Conservation (phyloP, 2,888 invertebrate genomes). For the Pegoplata infirma region DNA sequence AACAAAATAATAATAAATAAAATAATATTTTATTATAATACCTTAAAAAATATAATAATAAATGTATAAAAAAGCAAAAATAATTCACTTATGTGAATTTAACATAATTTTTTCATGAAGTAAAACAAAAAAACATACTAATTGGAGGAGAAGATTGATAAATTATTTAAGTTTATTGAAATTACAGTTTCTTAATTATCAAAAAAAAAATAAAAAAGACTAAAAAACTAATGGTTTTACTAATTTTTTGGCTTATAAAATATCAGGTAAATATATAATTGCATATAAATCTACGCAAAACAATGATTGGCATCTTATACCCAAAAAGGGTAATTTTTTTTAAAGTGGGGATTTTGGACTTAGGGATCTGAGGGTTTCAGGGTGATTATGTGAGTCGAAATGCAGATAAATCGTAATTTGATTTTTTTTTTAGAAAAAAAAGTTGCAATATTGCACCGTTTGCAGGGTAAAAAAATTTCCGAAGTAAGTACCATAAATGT, state of each 20-base stretch:
- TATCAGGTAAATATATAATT: constrained; percentile 29
- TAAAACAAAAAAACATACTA: constrained; percentile 67
- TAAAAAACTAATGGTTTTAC: constrained; percentile 44
- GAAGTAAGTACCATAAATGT: too few relatives aligned
- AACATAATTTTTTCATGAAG: constrained; percentile 64
- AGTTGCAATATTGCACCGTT: too few relatives aligned
- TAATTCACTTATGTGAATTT: constrained; percentile 62
- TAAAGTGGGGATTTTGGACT: too few relatives aligned
- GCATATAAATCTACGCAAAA: too few relatives aligned
- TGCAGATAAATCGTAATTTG: too few relatives aligned
- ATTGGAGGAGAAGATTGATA: constrained; percentile 74
- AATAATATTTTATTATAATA: constrained; percentile 62
- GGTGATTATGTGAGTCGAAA: too few relatives aligned
- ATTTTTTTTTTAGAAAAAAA: too few relatives aligned
- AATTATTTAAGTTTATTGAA: constrained; percentile 78
- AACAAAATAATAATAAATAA: constrained; percentile 42
- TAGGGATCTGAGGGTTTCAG: too few relatives aligned
- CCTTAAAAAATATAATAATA: constrained; percentile 54
- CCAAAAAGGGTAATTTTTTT: too few relatives aligned
- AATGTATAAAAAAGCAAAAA: constrained; percentile 56
- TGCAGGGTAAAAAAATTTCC: too few relatives aligned
- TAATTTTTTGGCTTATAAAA: constrained; percentile 13
- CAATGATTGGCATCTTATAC: too few relatives aligned
- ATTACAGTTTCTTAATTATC: constrained; percentile 79
- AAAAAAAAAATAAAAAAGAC: constrained; percentile 70